Conservation (phyloP, 1,140 invertebrate genomes). For the Macrotrachela quadricornifera region DNA sequence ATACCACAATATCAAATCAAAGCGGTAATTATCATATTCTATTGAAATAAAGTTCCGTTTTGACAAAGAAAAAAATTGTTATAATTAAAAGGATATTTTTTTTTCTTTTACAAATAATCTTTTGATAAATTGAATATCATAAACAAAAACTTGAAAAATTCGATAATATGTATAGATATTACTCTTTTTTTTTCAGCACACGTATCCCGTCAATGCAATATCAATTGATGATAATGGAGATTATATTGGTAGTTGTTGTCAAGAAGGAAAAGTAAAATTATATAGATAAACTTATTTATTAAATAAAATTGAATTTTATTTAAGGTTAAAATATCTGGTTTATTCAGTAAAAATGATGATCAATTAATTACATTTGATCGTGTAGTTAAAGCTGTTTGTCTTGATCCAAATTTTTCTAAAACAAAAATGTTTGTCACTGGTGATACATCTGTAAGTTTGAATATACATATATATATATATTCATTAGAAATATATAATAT, state of each 20-base stretch:
- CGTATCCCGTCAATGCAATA: conserved; percentile 72
- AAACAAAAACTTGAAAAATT: not conserved
- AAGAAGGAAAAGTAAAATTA: conserved; percentile 58
- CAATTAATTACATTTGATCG: conserved; percentile 52
- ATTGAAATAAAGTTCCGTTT: not conserved
- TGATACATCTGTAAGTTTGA: conserved; percentile 28
- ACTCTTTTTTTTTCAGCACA: conserved; percentile 37
- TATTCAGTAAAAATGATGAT: conserved; percentile 60
- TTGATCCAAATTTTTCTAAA: conserved; percentile 66
- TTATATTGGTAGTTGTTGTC: conserved; percentile 73
- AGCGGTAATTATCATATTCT: not conserved
- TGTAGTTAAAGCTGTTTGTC: conserved; percentile 60
- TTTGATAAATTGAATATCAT: conserved; percentile 30
- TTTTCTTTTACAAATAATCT: conserved; percentile 48
- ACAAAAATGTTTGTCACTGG: conserved; percentile 59
- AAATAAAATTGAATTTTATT: not conserved
- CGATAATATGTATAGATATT: not conserved
- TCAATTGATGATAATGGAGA: conserved; percentile 76
- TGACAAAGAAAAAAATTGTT: not conserved
- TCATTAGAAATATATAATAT: not conserved
- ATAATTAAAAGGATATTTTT: conserved; percentile 48
- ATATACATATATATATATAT: conserved; percentile 4
- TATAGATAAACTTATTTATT: not conserved
- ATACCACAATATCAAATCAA: conserved; percentile 67
- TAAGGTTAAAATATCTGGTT: conserved; percentile 37